phyloP scores from a whole-genome alignment of 2,797 vertebrate genomes.

The Glossophaga mutica region DNA sequence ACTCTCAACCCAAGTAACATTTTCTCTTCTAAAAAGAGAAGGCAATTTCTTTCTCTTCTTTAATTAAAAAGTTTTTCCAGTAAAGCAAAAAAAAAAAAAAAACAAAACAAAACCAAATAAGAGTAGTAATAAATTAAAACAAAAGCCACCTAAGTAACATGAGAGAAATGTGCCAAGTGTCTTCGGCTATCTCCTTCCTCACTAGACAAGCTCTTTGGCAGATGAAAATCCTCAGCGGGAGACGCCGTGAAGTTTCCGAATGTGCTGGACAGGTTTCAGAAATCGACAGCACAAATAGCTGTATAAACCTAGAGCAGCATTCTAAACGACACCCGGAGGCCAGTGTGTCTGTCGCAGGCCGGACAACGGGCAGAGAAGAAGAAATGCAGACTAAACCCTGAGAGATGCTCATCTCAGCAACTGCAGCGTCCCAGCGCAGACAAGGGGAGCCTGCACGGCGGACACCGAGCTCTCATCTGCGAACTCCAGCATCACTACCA shows the following conservation, averaged over 20 bases:
- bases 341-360: neutral
- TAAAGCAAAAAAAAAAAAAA: neutral
- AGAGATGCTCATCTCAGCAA: neutral
- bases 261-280: neutral
- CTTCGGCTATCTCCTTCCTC: slow-evolving; percentile 9
- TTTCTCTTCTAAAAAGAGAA: slow-evolving; percentile 23
- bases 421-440: neutral
- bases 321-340: neutral
- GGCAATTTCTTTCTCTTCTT: neutral
- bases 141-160: neutral
- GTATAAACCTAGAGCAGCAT: neutral
- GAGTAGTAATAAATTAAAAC: neutral
- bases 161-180: neutral
- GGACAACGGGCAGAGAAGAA: neutral
- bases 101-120: too few species aligned
- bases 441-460: neutral
- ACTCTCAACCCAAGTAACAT: neutral
- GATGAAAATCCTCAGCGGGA: slow-evolving; percentile 56
- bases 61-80: neutral
- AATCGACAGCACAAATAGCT: neutral
- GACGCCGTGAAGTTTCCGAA: neutral
- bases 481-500: rapidly evolving
- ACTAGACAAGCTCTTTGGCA: slow-evolving; percentile 37
- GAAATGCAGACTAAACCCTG: neutral
- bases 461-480: neutral